Evolutionary conservation across 2,888 invertebrate genomes (phyloP).

Genomic region (Nomada fabriciana): DNA sequence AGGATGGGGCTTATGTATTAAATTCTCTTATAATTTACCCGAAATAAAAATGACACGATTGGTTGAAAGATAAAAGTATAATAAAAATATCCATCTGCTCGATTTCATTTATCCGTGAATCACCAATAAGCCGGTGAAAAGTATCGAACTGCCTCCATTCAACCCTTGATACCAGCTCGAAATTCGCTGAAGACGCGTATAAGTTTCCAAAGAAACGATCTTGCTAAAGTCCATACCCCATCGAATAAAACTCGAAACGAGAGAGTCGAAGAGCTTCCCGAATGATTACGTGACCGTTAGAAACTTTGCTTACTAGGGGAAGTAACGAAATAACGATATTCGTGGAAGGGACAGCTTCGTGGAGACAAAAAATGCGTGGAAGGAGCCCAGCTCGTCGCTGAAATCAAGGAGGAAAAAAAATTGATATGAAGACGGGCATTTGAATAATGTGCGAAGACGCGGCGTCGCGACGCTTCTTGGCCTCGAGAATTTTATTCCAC

Average conservation of each 20-base stretch:
- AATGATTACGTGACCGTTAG: constrained; percentile 50
- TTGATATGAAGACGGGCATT: constrained; percentile 53
- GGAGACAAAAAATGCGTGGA: background rate
- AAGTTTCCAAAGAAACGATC: constrained; percentile 3
- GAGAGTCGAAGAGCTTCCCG: constrained; percentile 29
- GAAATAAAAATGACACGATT: too few species aligned
- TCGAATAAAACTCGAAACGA: constrained; percentile 39
- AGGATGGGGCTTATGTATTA: too few species aligned
- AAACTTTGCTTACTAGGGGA: constrained; percentile 12
- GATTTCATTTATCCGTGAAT: too few species aligned
- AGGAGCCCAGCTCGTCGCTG: background rate
- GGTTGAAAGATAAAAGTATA: too few species aligned
- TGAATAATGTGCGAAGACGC: constrained; percentile 73
- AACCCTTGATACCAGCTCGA: background rate
- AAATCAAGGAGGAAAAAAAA: background rate
- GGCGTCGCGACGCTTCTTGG: constrained; percentile 30
- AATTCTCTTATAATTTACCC: too few species aligned
- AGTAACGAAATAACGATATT: constrained; percentile 38
- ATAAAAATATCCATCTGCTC: too few species aligned
- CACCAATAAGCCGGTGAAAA: background rate
- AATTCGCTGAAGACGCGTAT: background rate
- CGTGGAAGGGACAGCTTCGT: constrained; percentile 7
- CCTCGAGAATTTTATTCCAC: constrained; percentile 29
- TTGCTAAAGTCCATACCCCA: constrained; percentile 5
- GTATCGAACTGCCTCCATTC: background rate